A percentile compares a stretch with the other conserved stretches of the same genome.
phyloP scores from a whole-genome alignment of 2,797 vertebrate species.

The Okamejei kenojei region DNA sequence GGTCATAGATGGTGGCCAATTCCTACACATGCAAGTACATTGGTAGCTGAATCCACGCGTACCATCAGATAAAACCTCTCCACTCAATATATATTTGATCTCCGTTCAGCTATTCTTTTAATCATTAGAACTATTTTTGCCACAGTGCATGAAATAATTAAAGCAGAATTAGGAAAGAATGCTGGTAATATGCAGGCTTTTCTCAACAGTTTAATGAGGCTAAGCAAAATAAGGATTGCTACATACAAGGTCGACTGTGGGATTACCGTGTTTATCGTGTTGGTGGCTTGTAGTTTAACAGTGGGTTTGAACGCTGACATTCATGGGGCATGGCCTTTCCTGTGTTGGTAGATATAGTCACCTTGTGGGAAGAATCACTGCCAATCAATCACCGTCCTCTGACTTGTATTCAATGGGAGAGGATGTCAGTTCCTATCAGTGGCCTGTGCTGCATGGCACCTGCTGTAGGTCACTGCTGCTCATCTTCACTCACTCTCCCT shows the following conservation, averaged over 20 bases:
- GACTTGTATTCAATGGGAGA: slow-evolving; percentile 55
- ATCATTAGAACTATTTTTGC: neutral
- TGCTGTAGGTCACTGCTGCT: slow-evolving; percentile 52
- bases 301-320: slow-evolving; percentile 48
- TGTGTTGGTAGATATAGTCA: slow-evolving; percentile 48
- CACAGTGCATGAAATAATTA: neutral
- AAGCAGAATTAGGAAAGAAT: slow-evolving; percentile 14
- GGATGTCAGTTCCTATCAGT: slow-evolving; percentile 55
- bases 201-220: neutral
- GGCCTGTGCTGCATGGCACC: slow-evolving; percentile 56
- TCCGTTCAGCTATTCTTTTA: neutral
- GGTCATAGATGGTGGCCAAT: neutral
- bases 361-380: slow-evolving; percentile 56
- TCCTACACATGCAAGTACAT: neutral
- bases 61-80: slow-evolving; percentile 10
- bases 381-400: slow-evolving; percentile 54
- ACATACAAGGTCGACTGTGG: neutral
- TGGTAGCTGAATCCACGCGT: neutral
- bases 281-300: slow-evolving; percentile 28
- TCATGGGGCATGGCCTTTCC: slow-evolving; percentile 40
- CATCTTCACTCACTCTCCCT: slow-evolving; percentile 50
- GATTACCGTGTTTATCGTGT: neutral
- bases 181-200: neutral
- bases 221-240: neutral
- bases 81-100: slow-evolving; percentile 17